A percentile compares a stretch with the other conserved stretches of the same genome.
Conservation (phyloP, 2,797 vertebrate genomes). For the Hyperoplus immaculatus region DNA sequence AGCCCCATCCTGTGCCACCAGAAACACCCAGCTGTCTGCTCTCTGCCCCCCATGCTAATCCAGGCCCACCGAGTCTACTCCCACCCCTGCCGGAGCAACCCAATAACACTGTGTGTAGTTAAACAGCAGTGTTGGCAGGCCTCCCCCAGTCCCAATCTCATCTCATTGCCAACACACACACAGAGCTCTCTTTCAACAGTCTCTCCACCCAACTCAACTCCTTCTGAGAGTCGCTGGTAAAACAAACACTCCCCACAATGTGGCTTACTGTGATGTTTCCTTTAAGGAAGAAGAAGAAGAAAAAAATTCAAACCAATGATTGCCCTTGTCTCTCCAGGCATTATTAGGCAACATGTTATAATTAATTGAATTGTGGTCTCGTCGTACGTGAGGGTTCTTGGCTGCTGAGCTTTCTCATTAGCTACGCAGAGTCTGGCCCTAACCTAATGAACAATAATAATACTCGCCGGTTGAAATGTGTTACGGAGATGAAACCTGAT, state of each 20-base stretch:
- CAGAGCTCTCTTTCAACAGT: conserved; percentile 75
- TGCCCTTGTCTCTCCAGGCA: conserved; percentile 67
- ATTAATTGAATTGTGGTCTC: conserved; percentile 82
- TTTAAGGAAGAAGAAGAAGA: conserved; percentile 40
- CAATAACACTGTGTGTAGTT: conserved; percentile 86
- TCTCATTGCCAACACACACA: conserved; percentile 84
- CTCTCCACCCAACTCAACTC: conserved; percentile 55
- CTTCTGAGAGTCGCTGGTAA: conserved; percentile 66
- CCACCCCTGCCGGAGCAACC: conserved; percentile 84
- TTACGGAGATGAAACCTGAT: conserved; percentile 75
- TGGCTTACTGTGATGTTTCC: conserved; percentile 52
- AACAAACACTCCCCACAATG: conserved; percentile 74
- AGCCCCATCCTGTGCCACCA: conserved; percentile 54
- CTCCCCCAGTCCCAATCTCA: conserved; percentile 60
- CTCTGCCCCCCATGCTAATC: conserved; percentile 61
- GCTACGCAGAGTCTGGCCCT: conserved; percentile 68
- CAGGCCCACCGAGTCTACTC: conserved; percentile 41
- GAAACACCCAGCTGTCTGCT: conserved; percentile 69
- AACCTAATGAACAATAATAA: conserved; percentile 86
- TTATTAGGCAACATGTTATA: conserved; percentile 80
- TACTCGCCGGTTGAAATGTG: conserved; percentile 74
- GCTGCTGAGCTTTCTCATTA: conserved; percentile 81
- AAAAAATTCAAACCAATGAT: conserved; percentile 63
- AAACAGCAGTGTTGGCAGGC: conserved; percentile 87
- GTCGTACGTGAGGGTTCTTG: conserved; percentile 71